These are phyloP conservation scores for Eupeodes latifasciatus DNA, from an alignment of 2,888 invertebrate genomes.

Conservation along the genomic window DNA sequence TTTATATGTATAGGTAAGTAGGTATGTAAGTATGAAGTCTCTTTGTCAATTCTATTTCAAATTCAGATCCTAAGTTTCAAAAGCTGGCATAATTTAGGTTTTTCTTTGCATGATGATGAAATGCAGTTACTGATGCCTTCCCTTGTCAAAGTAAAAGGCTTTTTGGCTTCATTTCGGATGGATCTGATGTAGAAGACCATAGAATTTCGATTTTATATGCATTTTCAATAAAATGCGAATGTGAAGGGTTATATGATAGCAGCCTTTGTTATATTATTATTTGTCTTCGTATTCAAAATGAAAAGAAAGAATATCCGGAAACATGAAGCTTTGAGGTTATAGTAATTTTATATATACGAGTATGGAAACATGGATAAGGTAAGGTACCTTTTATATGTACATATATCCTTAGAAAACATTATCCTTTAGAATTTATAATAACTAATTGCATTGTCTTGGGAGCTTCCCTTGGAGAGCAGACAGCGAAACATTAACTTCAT, in stretches of 20 bases:
- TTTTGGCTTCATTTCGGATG: slow-evolving; percentile 58
- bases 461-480: slow-evolving; percentile 12
- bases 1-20: no score
- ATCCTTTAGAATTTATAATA: slow-evolving; percentile 16
- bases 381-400: neutral
- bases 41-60: slow-evolving; percentile 54
- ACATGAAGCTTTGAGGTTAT: neutral
- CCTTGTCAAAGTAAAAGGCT: slow-evolving; percentile 35
- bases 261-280: slow-evolving; percentile 12
- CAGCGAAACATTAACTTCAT: slow-evolving; percentile 52
- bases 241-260: neutral
- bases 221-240: slow-evolving; percentile 43
- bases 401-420: neutral
- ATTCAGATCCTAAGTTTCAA: slow-evolving; percentile 46
- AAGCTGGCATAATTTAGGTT: slow-evolving; percentile 67
- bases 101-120: slow-evolving; percentile 49
- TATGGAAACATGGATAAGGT: neutral
- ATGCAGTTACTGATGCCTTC: slow-evolving; percentile 35
- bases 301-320: neutral
- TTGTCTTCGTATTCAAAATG: neutral
- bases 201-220: slow-evolving; percentile 59
- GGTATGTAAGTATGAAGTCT: neutral
- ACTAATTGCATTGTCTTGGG: slow-evolving; percentile 43
- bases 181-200: slow-evolving; percentile 29
- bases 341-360: neutral